A percentile compares a stretch with the other conserved stretches of the same genome.
Evolutionary conservation across 2,888 invertebrate species (phyloP).

Genomic region (Lithophane ornitopus): DNA sequence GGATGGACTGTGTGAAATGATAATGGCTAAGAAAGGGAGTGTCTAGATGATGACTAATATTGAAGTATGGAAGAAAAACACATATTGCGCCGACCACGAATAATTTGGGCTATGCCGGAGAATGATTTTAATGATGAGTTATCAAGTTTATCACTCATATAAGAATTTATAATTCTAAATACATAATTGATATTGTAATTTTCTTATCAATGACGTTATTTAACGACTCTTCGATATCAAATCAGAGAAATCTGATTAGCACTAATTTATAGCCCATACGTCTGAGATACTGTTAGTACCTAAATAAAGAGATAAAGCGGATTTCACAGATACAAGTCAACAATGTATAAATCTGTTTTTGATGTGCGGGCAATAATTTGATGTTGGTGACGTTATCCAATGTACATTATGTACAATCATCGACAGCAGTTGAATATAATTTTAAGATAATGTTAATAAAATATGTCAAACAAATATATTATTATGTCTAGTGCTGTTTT

Average conservation of each 20-base stretch:
- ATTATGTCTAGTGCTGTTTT: background rate
- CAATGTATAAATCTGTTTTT: slow-evolving; percentile 39
- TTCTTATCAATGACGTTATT: slow-evolving; percentile 18
- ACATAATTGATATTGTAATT: background rate
- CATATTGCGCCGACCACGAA: too few species aligned
- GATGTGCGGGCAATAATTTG: background rate
- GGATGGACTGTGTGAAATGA: too few species aligned
- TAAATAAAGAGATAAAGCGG: slow-evolving; percentile 5
- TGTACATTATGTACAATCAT: slow-evolving; percentile 7
- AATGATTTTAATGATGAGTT: too few species aligned
- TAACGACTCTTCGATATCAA: slow-evolving; percentile 11
- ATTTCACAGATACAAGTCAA: slow-evolving; percentile 35
- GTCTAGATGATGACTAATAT: too few species aligned
- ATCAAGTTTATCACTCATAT: too few species aligned
- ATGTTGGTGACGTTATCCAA: background rate
- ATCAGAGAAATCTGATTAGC: slow-evolving; percentile 12
- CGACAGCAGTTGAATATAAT: background rate
- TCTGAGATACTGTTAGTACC: slow-evolving; percentile 6
- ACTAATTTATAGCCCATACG: background rate
- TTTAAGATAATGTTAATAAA: slow-evolving; percentile 15
- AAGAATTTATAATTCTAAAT: background rate
- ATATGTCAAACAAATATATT: slow-evolving; percentile 22
- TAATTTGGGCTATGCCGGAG: too few species aligned
- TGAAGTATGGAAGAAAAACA: too few species aligned
- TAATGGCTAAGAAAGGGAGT: too few species aligned